Evolutionary conservation across 2,113 vertebrate genomes (phyloP).

Genomic region (Montifringilla adamsi): DNA sequence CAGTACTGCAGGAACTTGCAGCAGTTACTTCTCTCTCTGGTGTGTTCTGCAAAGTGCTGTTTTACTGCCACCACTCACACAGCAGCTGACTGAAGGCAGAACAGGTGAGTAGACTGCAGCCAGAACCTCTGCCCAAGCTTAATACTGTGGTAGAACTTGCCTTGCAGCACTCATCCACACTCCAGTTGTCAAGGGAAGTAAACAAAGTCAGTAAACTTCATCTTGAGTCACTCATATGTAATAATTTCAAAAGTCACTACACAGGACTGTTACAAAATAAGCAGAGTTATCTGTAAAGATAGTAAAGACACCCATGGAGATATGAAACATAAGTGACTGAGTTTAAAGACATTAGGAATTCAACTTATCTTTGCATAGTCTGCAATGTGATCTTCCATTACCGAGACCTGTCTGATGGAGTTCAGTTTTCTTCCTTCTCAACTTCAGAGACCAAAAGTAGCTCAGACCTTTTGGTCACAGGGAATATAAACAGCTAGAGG

Average conservation of each 20-base stretch:
- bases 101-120: neutral
- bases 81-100: neutral
- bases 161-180: neutral
- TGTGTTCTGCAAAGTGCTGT: neutral
- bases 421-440: neutral
- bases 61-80: neutral
- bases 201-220: slow-evolving; percentile 61
- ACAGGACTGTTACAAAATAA: neutral
- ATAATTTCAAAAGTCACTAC: neutral
- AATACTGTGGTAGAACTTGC: neutral
- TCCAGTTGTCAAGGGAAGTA: slow-evolving; percentile 38
- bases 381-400: neutral
- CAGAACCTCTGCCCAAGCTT: neutral
- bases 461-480: neutral
- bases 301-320: neutral
- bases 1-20: neutral
- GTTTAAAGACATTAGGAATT: neutral
- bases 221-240: slow-evolving; percentile 8
- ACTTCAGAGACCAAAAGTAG: neutral
- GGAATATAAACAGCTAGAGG: neutral
- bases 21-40: neutral
- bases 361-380: neutral
- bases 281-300: neutral
- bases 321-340: neutral
- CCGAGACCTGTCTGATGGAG: fast-evolving